phyloP scores from a whole-genome alignment of 1,140 invertebrate genomes.

The Solenopsis fugax region DNA sequence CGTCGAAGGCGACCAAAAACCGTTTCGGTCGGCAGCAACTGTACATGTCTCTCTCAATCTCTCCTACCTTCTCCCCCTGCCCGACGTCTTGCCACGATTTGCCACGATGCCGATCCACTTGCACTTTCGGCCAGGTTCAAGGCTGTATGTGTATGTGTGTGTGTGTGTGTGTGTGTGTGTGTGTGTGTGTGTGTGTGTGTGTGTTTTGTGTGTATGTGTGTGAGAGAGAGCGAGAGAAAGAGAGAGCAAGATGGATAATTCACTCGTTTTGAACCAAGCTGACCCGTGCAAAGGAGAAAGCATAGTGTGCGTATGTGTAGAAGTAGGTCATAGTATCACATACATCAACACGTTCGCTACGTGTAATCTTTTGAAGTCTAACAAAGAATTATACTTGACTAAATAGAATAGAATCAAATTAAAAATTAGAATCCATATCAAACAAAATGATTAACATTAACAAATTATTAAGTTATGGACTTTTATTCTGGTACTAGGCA shows the following conservation, averaged over 20 bases:
- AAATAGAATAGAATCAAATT: not conserved
- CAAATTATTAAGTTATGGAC: not conserved
- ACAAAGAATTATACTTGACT: not conserved
- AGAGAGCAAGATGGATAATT: slow-evolving; percentile 30
- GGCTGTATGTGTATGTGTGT: slow-evolving; percentile 55
- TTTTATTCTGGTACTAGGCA: not conserved
- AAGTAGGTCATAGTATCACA: slow-evolving; percentile 38
- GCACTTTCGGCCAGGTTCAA: slow-evolving; percentile 82
- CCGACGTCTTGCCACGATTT: slow-evolving; percentile 34
- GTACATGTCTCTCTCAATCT: slow-evolving; percentile 61
- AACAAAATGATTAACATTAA: not conserved
- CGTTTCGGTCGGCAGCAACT: slow-evolving; percentile 61
- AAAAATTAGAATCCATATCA: not conserved
- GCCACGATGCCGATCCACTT: slow-evolving; percentile 74
- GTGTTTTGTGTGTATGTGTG: no score
- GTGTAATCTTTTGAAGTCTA: not conserved
- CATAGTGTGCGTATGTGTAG: slow-evolving; percentile 13
- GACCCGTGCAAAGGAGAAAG: slow-evolving; percentile 50
- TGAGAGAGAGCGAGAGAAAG: not conserved
- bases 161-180: no score
- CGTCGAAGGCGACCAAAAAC: slow-evolving; percentile 77
- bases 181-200: no score
- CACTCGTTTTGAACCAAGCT: slow-evolving; percentile 44
- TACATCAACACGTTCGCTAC: not conserved
- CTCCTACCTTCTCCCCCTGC: slow-evolving; percentile 54